Conservation (phyloP, 2,113 vertebrate species). For the Phaethon lepturus region DNA sequence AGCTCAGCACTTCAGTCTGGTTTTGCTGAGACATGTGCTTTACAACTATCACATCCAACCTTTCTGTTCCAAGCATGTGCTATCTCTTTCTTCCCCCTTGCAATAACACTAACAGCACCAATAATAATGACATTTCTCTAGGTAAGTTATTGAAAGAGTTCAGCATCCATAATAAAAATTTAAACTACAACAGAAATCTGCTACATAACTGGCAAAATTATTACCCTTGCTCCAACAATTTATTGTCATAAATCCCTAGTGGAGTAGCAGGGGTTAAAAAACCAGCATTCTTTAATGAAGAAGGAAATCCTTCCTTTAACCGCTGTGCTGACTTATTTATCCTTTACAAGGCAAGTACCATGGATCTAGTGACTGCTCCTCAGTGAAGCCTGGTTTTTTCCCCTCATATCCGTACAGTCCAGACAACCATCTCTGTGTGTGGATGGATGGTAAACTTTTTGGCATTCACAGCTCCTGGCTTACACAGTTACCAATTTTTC, state of each 20-base stretch:
- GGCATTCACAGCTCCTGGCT: not conserved
- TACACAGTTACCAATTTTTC: not conserved
- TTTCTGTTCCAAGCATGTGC: not conserved
- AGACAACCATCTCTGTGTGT: not conserved
- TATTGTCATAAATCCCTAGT: not conserved
- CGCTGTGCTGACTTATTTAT: not conserved
- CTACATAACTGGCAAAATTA: not conserved
- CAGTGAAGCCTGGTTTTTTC: not conserved
- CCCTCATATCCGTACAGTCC: not conserved
- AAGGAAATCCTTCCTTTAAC: not conserved
- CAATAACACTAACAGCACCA: not conserved
- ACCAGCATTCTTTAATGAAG: not conserved
- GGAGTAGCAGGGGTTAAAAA: not conserved
- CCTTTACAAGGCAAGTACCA: not conserved
- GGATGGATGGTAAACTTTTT: not conserved
- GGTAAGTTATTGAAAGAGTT: not conserved
- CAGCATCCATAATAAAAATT: not conserved
- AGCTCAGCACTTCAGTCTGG: conserved; percentile 11
- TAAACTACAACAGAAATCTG: not conserved
- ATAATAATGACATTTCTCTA: not conserved
- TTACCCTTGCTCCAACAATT: not conserved
- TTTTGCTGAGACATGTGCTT: conserved; percentile 23
- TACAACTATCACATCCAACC: not conserved
- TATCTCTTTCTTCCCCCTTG: not conserved
- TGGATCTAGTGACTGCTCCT: not conserved